These are phyloP conservation scores for Hipparchia sbordonii DNA, from an alignment of 2,888 invertebrate genomes.

Conservation along the genomic window DNA sequence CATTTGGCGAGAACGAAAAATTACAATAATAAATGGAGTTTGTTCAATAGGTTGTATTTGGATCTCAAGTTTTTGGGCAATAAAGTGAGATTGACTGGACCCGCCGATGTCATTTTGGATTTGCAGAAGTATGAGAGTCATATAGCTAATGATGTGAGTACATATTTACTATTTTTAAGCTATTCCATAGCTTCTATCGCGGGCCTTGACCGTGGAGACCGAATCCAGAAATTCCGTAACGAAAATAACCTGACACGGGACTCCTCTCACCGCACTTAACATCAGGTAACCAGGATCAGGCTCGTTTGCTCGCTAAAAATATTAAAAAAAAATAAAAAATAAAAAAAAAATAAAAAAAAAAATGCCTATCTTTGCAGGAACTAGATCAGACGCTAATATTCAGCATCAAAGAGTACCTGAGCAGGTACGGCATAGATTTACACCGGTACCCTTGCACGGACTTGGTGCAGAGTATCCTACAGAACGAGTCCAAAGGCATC, in stretches of 20 bases:
- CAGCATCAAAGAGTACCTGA: slow-evolving; percentile 84
- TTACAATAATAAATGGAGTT: slow-evolving; percentile 64
- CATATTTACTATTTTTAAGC: neutral
- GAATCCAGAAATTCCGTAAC: too few species aligned
- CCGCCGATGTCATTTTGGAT: slow-evolving; percentile 87
- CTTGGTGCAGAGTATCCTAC: slow-evolving; percentile 87
- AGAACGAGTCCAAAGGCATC: slow-evolving; percentile 82
- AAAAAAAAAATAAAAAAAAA: too few species aligned
- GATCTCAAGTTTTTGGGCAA: slow-evolving; percentile 87
- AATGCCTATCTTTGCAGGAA: slow-evolving; percentile 63
- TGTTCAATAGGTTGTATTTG: slow-evolving; percentile 84
- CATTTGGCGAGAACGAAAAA: slow-evolving; percentile 84
- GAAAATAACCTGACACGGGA: too few species aligned
- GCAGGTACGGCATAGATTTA: slow-evolving; percentile 84
- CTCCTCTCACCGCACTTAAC: too few species aligned
- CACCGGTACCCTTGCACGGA: slow-evolving; percentile 84
- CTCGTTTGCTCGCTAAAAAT: too few species aligned
- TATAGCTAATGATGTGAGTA: slow-evolving; percentile 81
- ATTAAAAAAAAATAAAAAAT: too few species aligned
- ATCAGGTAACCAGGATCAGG: too few species aligned
- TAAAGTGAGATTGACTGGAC: slow-evolving; percentile 86
- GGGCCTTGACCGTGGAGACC: too few species aligned
- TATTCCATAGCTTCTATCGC: too few species aligned
- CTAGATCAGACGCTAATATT: slow-evolving; percentile 70
- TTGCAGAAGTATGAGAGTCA: slow-evolving; percentile 84